Base-by-base conservation (phyloP, 2,797 vertebrate species). In the Tiaroga cobitis region DNA sequence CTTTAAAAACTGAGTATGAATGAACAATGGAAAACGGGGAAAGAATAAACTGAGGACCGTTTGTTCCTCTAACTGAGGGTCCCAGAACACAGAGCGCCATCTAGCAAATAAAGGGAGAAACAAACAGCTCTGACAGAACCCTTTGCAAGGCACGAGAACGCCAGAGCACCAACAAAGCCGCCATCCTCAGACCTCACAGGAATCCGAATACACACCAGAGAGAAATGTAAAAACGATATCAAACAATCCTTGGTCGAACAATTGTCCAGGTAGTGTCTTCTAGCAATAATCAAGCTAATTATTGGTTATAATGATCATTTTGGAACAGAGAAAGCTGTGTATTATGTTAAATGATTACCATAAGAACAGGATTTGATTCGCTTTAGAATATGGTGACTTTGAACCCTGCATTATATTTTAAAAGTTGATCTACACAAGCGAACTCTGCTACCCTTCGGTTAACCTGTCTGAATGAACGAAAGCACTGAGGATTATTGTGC, bases 61-160 rank as follows among this genome's bases (percentile, higher is more conserved):
- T 91, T 90, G 89, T 91, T 90, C 89, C 89, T 90, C 61, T 34
- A 80, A 84, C 77, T 86, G 91, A 95, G 94, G 92, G 95, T 96
- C 96, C 94, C 95, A 96, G 94, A 95, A 96, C 93, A 90, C 94
- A 95, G 94, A 97, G 97, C 97, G 97, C 97, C 97, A 98, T 96
- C 97, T 98, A 97, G 97, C 95, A 95, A 96, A 95, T 95, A 96
- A 95, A 94, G 87, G 87, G 90, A 93, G 95, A 95, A 97, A 96
- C 93, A 94, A 96, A 96, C 91, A 91, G 82, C 80, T 88, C 88
- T 41, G 84, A 74, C 87, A 92, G 86, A 90, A 80, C 89, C 87
- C 89, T 86, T 88, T 82, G 81, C 89, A 67, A 70, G 84, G 54
- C 56, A 89, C 87, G 82, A 86, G 85, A 87, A 76, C 89, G 87